Evolutionary conservation across 2,888 invertebrate species (phyloP).

Genomic region (Hydriomena furcata): DNA sequence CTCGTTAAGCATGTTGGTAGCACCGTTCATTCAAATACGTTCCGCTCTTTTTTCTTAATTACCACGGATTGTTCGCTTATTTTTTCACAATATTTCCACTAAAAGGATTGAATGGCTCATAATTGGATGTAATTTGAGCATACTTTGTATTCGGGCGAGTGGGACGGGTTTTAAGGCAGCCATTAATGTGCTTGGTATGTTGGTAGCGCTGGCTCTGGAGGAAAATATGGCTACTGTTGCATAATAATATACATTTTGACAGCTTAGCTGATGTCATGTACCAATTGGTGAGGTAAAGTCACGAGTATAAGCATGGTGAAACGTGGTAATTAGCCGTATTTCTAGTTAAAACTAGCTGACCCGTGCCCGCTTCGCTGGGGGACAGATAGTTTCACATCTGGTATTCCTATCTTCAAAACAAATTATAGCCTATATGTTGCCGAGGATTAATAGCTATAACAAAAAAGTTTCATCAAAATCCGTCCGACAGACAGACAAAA

Average conservation of each 20-base stretch:
- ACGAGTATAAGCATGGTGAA: too few species aligned
- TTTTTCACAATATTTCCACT: constrained; percentile 67
- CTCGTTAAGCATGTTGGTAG: constrained; percentile 71
- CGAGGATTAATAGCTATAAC: too few species aligned
- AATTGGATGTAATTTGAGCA: constrained; percentile 82
- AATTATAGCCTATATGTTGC: too few species aligned
- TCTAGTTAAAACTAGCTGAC: too few species aligned
- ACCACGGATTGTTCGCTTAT: constrained; percentile 72
- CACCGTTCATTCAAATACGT: constrained; percentile 57
- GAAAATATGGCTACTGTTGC: constrained; percentile 26
- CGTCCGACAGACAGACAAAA: too few species aligned
- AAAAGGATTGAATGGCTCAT: constrained; percentile 80
- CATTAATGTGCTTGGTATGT: constrained; percentile 55
- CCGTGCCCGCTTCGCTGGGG: too few species aligned
- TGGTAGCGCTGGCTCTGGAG: constrained; percentile 46
- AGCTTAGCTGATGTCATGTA: not conserved
- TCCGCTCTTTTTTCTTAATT: constrained; percentile 77
- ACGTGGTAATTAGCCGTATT: too few species aligned
- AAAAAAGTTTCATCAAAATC: too few species aligned
- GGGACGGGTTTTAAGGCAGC: constrained; percentile 68
- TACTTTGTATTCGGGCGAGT: constrained; percentile 71
- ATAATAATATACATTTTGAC: constrained; percentile 9
- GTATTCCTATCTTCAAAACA: too few species aligned
- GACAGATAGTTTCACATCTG: too few species aligned
- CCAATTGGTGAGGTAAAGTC: too few species aligned